Conservation (phyloP, 2,888 invertebrate species). For the Argyra leucocephala region DNA sequence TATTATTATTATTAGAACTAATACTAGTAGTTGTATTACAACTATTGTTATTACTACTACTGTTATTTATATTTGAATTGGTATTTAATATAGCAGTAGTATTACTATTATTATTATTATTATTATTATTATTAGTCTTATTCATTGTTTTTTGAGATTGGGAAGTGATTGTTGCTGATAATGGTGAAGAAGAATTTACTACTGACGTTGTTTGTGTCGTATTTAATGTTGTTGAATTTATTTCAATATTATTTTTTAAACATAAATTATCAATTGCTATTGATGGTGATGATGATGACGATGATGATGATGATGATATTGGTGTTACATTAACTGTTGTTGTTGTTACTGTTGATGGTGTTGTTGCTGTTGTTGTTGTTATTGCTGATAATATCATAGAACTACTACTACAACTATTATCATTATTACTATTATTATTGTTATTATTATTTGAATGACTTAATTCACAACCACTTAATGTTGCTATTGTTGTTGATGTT, state of each 20-base stretch:
- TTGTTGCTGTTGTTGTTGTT: slow-evolving; percentile 18
- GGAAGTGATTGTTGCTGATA: slow-evolving; percentile 35
- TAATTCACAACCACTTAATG: slow-evolving; percentile 14
- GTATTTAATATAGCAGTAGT: slow-evolving; percentile 12
- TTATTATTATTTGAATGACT: slow-evolving; percentile 18
- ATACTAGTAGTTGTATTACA: background rate
- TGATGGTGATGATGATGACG: slow-evolving; percentile 19
- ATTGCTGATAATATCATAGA: background rate
- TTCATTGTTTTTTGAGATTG: slow-evolving; percentile 13
- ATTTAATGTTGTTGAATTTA: slow-evolving; percentile 29
- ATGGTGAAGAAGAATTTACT: slow-evolving; percentile 32
- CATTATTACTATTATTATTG: slow-evolving; percentile 12
- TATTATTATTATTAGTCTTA: slow-evolving; percentile 17
- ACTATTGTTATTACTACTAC: slow-evolving; percentile 14
- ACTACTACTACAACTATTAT: slow-evolving; percentile 19
- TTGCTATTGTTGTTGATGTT: slow-evolving; percentile 16
- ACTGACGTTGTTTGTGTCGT: slow-evolving; percentile 30
- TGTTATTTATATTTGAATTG: slow-evolving; percentile 12
- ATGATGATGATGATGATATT: slow-evolving; percentile 16
- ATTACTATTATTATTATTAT: slow-evolving; percentile 9
- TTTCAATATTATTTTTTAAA: background rate
- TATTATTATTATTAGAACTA: background rate
- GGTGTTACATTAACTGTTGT: slow-evolving; percentile 18
- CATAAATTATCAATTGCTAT: slow-evolving; percentile 17
- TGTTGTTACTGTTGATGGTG: slow-evolving; percentile 19